phyloP scores from a whole-genome alignment of 2,797 vertebrate genomes.

The Diceros bicornis region DNA sequence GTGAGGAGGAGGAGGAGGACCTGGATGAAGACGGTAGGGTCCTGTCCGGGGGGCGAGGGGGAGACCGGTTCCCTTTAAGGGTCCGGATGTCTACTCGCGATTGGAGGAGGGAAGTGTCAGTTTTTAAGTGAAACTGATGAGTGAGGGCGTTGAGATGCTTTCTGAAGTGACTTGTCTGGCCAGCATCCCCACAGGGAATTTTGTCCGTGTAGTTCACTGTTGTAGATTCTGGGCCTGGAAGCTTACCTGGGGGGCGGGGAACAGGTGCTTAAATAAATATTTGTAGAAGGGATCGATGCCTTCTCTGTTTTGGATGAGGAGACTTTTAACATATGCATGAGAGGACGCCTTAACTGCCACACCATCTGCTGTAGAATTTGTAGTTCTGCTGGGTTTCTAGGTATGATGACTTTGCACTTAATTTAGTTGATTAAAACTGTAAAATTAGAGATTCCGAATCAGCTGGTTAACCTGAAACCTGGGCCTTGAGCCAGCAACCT shows the following conservation, averaged over 20 bases:
- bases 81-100: background rate
- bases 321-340: background rate
- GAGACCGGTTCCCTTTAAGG: background rate
- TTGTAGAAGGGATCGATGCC: background rate
- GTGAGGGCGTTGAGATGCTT: background rate
- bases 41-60: background rate
- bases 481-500: background rate
- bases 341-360: no score
- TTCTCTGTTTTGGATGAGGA: background rate
- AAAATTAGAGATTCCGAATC: background rate
- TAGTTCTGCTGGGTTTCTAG: background rate
- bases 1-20: slow-evolving; percentile 76
- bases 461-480: background rate
- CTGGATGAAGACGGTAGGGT: slow-evolving; percentile 89
- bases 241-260: background rate
- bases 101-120: background rate
- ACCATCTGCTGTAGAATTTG: background rate
- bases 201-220: background rate
- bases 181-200: background rate
- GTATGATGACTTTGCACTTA: background rate
- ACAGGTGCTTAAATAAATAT: background rate
- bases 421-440: background rate
- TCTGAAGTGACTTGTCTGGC: background rate
- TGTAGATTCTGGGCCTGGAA: background rate
- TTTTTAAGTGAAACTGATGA: background rate